A percentile compares a stretch with the other conserved stretches of the same genome.
phyloP scores from a whole-genome alignment of 2,113 vertebrate genomes.

The Pangasianodon gigas region DNA sequence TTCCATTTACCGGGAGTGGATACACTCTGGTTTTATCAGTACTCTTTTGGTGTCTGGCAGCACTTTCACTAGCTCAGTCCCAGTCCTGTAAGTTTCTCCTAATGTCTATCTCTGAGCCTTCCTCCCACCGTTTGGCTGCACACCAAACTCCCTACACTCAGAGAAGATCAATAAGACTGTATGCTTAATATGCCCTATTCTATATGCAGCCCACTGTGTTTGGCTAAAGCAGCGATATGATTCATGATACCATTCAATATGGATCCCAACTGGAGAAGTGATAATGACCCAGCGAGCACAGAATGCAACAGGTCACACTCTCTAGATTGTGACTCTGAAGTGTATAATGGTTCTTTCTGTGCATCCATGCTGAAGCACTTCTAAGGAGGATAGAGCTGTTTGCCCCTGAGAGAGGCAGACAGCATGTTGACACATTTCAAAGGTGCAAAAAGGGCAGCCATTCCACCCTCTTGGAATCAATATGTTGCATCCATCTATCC shows the following conservation, averaged over 20 bases:
- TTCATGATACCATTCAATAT: not conserved
- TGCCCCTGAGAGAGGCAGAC: not conserved
- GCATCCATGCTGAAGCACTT: not conserved
- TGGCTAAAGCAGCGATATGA: not conserved
- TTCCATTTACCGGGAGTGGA: not conserved
- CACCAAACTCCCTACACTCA: not conserved
- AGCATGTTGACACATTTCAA: not conserved
- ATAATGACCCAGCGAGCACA: not conserved
- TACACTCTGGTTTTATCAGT: slow-evolving; percentile 2
- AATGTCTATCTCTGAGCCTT: not conserved
- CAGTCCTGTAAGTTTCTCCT: slow-evolving; percentile 1
- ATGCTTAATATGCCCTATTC: not conserved
- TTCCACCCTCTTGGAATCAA: not conserved
- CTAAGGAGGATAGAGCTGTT: not conserved
- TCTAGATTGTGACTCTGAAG: not conserved
- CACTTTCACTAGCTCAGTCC: not conserved
- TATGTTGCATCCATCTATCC: not conserved
- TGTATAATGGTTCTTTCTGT: not conserved
- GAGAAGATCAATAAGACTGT: not conserved
- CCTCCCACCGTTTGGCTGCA: not conserved
- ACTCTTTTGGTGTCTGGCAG: not conserved
- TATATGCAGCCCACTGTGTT: not conserved
- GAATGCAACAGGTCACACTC: not conserved
- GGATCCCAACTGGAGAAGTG: not conserved
- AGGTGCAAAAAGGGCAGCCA: not conserved